Conservation (phyloP, 2,113 vertebrate genomes). For the Bubo blakistoni region DNA sequence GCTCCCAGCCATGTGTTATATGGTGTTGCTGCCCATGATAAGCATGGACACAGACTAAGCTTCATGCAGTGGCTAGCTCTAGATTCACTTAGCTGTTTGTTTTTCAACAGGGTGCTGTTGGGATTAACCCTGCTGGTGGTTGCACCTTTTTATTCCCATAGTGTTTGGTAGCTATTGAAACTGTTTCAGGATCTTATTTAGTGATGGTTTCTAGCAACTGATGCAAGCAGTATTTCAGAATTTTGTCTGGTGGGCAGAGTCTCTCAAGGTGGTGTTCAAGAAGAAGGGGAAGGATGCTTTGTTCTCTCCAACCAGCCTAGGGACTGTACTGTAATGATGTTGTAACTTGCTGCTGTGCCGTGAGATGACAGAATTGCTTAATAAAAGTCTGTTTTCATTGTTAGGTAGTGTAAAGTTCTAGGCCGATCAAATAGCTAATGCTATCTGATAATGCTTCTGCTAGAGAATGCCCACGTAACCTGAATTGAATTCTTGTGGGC, state of each 20-base stretch:
- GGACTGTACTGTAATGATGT: neutral
- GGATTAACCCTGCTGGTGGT: neutral
- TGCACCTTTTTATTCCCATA: neutral
- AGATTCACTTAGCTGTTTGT: neutral
- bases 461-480: neutral
- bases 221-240: neutral
- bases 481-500: neutral
- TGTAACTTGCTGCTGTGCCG: neutral
- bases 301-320: neutral
- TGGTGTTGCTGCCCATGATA: neutral
- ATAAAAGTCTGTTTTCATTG: neutral
- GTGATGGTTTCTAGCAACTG: neutral
- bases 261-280: neutral
- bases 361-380: neutral
- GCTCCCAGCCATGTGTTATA: neutral
- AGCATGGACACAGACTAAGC: neutral
- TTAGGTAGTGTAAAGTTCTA: neutral
- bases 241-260: neutral
- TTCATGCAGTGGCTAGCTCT: neutral
- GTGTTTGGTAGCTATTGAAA: neutral
- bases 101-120: neutral
- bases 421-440: neutral
- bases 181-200: neutral
- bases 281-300: neutral
- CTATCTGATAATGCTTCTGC: neutral